Percentiles rank a stretch among this genome's conserved stretches.
Evolutionary conservation across 2,113 vertebrate species (phyloP).

Genomic region (Cynopterus brachyotis): DNA sequence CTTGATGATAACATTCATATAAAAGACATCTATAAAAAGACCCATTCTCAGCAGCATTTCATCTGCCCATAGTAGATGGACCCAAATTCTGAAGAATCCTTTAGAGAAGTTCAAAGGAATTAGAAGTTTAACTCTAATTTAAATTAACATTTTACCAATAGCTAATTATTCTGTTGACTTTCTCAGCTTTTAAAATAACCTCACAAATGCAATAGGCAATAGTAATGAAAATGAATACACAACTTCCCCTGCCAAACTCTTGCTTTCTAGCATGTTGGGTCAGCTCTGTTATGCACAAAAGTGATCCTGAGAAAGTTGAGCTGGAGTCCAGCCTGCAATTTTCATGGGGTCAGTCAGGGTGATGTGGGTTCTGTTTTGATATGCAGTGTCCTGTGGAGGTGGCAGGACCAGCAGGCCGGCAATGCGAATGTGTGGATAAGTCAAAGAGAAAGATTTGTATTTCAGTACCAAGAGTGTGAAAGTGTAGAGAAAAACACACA

Average conservation of each 20-base stretch:
- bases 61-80: not conserved
- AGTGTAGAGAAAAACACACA: not conserved
- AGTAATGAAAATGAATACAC: not conserved
- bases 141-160: not conserved
- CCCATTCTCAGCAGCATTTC: not conserved
- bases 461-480: not conserved
- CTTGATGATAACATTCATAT: not conserved
- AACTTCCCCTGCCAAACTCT: not conserved
- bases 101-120: not conserved
- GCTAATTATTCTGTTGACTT: not conserved
- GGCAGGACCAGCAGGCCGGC: not conserved
- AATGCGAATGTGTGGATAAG: not conserved
- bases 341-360: not conserved
- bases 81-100: not conserved
- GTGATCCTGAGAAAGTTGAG: not conserved
- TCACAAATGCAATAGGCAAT: not conserved
- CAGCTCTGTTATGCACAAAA: not conserved
- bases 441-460: not conserved
- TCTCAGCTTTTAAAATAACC: not conserved
- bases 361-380: not conserved
- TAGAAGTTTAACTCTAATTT: conserved; percentile 7
- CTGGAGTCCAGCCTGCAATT: not conserved
- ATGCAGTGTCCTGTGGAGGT: not conserved
- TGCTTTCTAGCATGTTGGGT: not conserved
- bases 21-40: not conserved